Percentiles rank a stretch among this genome's conserved stretches.
Conservation (phyloP, 2,113 vertebrate species). For the Nematolebias whitei region DNA sequence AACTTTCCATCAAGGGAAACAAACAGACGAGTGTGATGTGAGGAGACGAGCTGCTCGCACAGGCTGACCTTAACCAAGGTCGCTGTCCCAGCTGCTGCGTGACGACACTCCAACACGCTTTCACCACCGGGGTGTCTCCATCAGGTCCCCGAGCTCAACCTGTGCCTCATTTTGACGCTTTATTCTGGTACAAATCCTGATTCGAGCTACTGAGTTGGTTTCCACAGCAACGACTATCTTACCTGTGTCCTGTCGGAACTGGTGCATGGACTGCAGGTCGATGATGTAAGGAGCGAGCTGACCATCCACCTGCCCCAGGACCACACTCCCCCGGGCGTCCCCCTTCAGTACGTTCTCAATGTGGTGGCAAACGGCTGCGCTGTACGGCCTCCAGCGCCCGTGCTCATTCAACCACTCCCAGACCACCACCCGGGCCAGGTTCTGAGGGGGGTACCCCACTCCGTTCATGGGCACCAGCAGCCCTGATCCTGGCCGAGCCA, state of each 20-base stretch:
- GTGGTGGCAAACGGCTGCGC: slow-evolving; percentile 91
- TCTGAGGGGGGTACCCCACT: slow-evolving; percentile 89
- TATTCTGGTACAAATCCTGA: slow-evolving; percentile 22
- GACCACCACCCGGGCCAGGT: slow-evolving; percentile 92
- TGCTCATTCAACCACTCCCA: slow-evolving; percentile 98
- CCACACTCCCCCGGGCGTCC: slow-evolving; percentile 87
- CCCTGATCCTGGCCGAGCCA: slow-evolving; percentile 79
- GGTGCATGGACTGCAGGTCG: slow-evolving; percentile 97
- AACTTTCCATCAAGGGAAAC: neutral
- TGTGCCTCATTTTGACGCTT: slow-evolving; percentile 40
- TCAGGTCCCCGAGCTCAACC: slow-evolving; percentile 31
- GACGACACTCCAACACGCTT: slow-evolving; percentile 9
- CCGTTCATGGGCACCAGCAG: slow-evolving; percentile 72
- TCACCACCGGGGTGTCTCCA: slow-evolving; percentile 9
- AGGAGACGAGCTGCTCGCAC: slow-evolving; percentile 21
- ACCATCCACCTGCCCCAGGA: slow-evolving; percentile 91
- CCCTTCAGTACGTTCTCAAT: slow-evolving; percentile 93
- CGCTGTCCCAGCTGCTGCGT: slow-evolving; percentile 35
- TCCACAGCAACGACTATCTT: slow-evolving; percentile 57
- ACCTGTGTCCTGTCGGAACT: slow-evolving; percentile 98
- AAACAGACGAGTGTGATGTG: neutral
- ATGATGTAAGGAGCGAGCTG: slow-evolving; percentile 94
- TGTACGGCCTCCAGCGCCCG: slow-evolving; percentile 93
- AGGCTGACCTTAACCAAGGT: slow-evolving; percentile 69
- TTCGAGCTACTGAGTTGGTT: slow-evolving; percentile 10